Evolutionary conservation across 2,888 invertebrate species (phyloP).

Genomic region (Didymodactylos carnosus): DNA sequence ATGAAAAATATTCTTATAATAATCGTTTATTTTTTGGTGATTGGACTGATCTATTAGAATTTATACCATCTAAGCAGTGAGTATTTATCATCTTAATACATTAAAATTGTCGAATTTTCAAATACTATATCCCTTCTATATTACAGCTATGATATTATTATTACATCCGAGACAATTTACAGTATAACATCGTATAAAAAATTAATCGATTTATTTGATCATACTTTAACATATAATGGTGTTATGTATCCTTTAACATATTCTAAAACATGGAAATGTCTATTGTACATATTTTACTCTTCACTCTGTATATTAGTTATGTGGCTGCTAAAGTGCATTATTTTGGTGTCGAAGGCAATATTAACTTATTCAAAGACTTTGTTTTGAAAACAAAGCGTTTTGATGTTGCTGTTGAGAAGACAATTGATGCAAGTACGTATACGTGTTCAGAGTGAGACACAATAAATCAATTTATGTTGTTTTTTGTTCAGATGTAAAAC

Average conservation of each 20-base stretch:
- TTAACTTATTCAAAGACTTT: constrained; percentile 51
- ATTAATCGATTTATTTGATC: constrained; percentile 48
- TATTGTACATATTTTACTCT: constrained; percentile 37
- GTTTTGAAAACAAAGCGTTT: constrained; percentile 43
- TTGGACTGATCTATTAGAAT: constrained; percentile 46
- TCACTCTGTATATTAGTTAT: constrained; percentile 34
- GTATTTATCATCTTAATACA: neutral
- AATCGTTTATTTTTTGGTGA: neutral
- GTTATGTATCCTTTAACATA: constrained; percentile 41
- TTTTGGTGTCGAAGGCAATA: constrained; percentile 80
- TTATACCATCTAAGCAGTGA: constrained; percentile 45
- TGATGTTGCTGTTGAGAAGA: constrained; percentile 33
- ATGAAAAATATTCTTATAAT: constrained; percentile 18
- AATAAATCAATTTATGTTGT: neutral
- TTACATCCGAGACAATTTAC: constrained; percentile 74
- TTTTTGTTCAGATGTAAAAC: neutral
- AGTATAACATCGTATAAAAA: constrained; percentile 58
- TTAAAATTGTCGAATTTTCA: neutral
- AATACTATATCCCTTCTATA: constrained; percentile 21
- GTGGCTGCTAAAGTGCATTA: constrained; percentile 76
- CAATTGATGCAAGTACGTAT: neutral
- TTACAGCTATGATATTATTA: constrained; percentile 55
- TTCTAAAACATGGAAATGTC: constrained; percentile 37
- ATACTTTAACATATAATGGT: constrained; percentile 45
- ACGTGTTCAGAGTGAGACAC: neutral